Evolutionary conservation across 2,113 vertebrate genomes (phyloP).

Genomic region (Noctilio leporinus): DNA sequence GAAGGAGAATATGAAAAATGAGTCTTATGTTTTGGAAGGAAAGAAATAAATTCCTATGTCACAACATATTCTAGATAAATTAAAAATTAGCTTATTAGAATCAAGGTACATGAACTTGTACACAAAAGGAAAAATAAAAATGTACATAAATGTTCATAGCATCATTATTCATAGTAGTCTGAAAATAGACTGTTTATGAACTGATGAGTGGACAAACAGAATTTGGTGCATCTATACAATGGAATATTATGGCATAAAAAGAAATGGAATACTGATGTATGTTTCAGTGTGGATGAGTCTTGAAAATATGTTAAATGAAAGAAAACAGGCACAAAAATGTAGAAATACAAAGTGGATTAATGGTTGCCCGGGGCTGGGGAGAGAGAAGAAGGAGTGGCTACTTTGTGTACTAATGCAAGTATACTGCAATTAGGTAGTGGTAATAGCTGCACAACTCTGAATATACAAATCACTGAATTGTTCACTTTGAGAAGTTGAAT

Average conservation of each 20-base stretch:
- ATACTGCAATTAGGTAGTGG: background rate
- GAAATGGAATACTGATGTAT: background rate
- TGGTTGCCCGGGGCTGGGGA: background rate
- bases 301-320: background rate
- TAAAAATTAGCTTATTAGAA: conserved; percentile 11
- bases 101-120: background rate
- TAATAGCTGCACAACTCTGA: background rate
- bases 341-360: background rate
- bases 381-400: background rate
- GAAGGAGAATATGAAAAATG: too few species aligned
- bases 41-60: background rate
- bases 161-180: background rate
- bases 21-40: conserved; percentile 12
- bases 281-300: background rate
- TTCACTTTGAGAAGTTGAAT: background rate
- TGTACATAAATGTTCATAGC: background rate
- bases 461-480: background rate
- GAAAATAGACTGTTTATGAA: background rate
- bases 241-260: background rate
- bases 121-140: background rate
- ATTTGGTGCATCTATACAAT: background rate
- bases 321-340: background rate
- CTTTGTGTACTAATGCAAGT: background rate
- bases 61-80: background rate
- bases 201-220: background rate